Evolutionary conservation across 2,888 invertebrate species (phyloP), one percentile per base, ranked within the genome.

Genomic region (Ochropleura leucogaster): DNA sequence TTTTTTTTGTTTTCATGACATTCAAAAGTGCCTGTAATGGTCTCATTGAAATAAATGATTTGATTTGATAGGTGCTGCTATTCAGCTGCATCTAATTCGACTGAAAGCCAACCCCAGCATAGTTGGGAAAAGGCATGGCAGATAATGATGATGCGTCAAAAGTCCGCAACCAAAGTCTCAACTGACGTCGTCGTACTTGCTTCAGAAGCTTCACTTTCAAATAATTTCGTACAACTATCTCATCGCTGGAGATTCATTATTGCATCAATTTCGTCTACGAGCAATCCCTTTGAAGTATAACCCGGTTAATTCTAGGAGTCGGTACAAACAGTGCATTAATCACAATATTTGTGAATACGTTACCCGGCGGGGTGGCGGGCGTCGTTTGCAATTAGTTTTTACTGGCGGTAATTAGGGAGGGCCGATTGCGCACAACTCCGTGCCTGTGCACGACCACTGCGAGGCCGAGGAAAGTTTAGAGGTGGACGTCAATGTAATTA

Each of bases 321-420:
- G 44, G 75, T 70, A 57, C 59, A 80, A 83, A 84, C 82, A 85
- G 87, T 86, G 79, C 81, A 89, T 90, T 86, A 87, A 86, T 88
- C 83, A 85, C 82, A 85, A 88, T 87, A 91, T 91, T 88, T 82
- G 87, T 84, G 84, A 80, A 85, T 76, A 85, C 72, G 72, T 84
- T 74, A 80, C 57, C 12, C 66, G 80, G 71, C 40, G 84, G 80
- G 62, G 84, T 73, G 83, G 87, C 82, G 87, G 86, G 87, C 89
- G 89, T 91, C 91, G 92, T 89, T 92, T 88, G 93, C 94, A 94
- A 95, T 95, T 95, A 94, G 93, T 95, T 95, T 95, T 95, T 95
- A 94, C 94, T 93, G 92, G 90, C 90, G 90, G 93, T 95, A 95
- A 95, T 95, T 94, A 94, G 93, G 93, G 92, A 90, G 91, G 89